A percentile compares a stretch with the other conserved stretches of the same genome.
phyloP scores from a whole-genome alignment of 2,113 vertebrate species.

The Saccopteryx bilineata region DNA sequence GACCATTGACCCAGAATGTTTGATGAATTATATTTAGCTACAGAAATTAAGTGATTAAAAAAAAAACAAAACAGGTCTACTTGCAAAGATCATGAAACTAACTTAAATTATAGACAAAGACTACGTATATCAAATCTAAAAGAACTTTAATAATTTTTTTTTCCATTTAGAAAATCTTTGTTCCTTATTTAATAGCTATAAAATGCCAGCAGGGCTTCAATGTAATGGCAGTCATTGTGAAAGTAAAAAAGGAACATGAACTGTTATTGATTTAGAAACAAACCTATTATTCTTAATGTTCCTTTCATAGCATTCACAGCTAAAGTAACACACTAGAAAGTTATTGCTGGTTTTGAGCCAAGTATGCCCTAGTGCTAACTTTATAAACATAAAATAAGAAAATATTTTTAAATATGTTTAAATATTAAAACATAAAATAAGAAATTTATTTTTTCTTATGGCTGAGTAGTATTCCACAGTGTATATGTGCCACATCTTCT shows the following conservation, averaged over 20 bases:
- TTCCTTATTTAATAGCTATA: neutral
- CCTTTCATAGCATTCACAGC: neutral
- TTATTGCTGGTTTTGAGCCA: neutral
- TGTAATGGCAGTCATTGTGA: neutral
- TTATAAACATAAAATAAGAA: slow-evolving; percentile 35
- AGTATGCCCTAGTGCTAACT: neutral
- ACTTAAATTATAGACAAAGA: neutral
- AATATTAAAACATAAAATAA: too few species aligned
- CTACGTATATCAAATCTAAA: neutral
- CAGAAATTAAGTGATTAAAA: neutral
- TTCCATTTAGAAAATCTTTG: neutral
- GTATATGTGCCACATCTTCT: too few species aligned
- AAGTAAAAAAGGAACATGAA: neutral
- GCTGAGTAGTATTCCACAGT: too few species aligned
- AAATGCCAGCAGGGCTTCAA: neutral
- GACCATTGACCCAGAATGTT: neutral
- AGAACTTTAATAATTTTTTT: neutral
- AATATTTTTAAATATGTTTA: neutral
- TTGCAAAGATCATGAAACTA: neutral
- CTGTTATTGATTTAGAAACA: slow-evolving; percentile 45
- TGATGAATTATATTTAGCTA: neutral
- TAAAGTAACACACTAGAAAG: neutral
- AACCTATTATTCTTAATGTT: slow-evolving; percentile 18
- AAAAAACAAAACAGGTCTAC: neutral
- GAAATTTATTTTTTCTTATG: too few species aligned